These are phyloP conservation scores for Accipiter cooperii DNA, from an alignment of 2,113 vertebrate genomes.

Conservation along the genomic window DNA sequence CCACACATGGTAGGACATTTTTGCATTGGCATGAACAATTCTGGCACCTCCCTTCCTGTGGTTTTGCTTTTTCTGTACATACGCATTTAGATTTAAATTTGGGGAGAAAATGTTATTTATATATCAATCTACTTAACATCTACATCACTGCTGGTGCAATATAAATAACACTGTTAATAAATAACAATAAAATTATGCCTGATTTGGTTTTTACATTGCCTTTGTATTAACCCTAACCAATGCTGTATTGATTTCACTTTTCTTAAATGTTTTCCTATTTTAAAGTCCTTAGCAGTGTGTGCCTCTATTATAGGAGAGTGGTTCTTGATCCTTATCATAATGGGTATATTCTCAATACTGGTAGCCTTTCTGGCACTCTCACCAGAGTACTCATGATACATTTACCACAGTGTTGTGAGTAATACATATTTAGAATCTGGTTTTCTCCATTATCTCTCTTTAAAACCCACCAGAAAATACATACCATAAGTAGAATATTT, in stretches of 20 bases:
- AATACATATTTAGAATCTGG: not conserved
- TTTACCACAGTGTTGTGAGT: not conserved
- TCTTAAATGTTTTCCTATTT: not conserved
- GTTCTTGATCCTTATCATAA: not conserved
- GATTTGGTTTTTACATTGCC: not conserved
- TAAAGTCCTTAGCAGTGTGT: not conserved
- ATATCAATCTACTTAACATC: not conserved
- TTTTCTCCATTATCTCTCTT: not conserved
- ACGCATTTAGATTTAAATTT: not conserved
- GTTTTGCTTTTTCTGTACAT: conserved; percentile 23
- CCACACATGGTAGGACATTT: not conserved
- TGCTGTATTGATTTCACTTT: not conserved
- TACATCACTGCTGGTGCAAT: not conserved
- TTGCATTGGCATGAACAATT: not conserved
- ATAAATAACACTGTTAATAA: not conserved
- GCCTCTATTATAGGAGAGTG: not conserved
- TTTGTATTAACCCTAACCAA: not conserved
- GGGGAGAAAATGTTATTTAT: not conserved
- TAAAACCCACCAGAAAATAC: not conserved
- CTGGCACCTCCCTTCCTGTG: conserved; percentile 33
- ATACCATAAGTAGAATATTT: not conserved
- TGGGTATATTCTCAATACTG: not conserved
- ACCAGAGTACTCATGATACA: not conserved
- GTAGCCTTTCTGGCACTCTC: not conserved
- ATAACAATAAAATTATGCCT: not conserved